phyloP scores from a whole-genome alignment of 2,113 vertebrate genomes.

The Choloepus hoffmanni region DNA sequence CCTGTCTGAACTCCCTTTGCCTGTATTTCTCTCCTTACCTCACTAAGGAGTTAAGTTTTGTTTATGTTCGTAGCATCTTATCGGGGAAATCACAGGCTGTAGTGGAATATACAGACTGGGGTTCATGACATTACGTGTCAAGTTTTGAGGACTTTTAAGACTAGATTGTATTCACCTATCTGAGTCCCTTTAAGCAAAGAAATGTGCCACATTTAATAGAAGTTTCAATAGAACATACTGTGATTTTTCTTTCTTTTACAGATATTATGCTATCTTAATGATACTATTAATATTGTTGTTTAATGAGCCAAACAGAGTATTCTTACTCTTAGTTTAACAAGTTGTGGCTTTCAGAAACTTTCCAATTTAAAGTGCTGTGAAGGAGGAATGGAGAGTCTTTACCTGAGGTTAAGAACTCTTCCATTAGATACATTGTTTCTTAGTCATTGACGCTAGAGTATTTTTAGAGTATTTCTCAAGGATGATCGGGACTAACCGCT shows the following conservation, averaged over 20 bases:
- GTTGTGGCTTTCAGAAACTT: slow-evolving; percentile 37
- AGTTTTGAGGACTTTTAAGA: not conserved
- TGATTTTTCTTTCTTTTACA: slow-evolving; percentile 26
- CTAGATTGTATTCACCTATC: not conserved
- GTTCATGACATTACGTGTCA: not conserved
- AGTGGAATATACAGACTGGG: not conserved
- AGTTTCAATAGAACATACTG: not conserved
- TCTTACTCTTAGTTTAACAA: slow-evolving; percentile 30
- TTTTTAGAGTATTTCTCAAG: not conserved
- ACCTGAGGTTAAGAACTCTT: not conserved
- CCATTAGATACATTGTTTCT: not conserved
- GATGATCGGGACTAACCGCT: not conserved
- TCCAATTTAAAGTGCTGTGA: not conserved
- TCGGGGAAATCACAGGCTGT: not conserved
- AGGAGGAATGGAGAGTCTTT: slow-evolving; percentile 25
- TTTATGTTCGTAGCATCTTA: not conserved
- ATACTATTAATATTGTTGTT: slow-evolving; percentile 31
- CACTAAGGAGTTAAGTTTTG: not conserved
- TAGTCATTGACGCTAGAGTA: not conserved
- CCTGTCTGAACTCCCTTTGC: not conserved
- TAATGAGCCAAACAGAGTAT: slow-evolving; percentile 46
- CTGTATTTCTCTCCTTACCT: not conserved
- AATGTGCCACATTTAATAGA: not conserved
- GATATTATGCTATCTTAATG: not conserved
- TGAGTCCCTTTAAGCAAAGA: not conserved